Base-by-base conservation (phyloP, 1,140 invertebrate genomes). In the Drosophila prosaltans region DNA sequence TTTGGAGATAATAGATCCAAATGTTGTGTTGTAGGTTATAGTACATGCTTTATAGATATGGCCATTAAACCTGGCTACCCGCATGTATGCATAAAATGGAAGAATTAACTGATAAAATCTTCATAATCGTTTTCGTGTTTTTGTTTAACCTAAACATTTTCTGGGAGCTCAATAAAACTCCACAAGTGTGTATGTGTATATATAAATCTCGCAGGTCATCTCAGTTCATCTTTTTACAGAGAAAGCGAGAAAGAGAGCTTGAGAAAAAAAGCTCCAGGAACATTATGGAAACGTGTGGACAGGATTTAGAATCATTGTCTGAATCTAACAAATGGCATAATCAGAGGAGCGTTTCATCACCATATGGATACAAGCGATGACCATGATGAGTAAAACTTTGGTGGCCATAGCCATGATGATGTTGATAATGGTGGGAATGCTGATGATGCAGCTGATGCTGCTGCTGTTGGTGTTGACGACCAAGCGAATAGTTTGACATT, bases 281-380 rank as follows among this genome's bases (percentile, higher is more conserved):
- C 73, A 69, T 69, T 74, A 63, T 48, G 8, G 6, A 10, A 26
- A 51, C n/a, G 41, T 51, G 21, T 51, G 21, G 8, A 51, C 45
- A 51, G 45, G 9, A 51, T 36, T 36, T 5, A 36, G 32, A 36
- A 2, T 36, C 32, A 40, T 40, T 11, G 9, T 8, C 26, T 10
- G 9, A 51, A 10, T 26, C 24, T 21, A 2, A 24, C 39, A 2
- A 51, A 10, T 51, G 21, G 21, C 21, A 51, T 26, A 6, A 24
- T 82, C 81, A 89, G 16, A 89, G 81, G 28, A 89, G 62, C 43
- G 84, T 89, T 72, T 89, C 84, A 30, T 89, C 80, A 39, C 84
- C 85, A 9, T 89, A 81, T 16, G 70, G 80, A 72, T 84, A 78
- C 69, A 89, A 84, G 24, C 84, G 77, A 55, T 64, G 70, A 39